Evolutionary conservation across 2,797 vertebrate genomes (phyloP), one percentile per base, ranked within the genome.

Genomic region (Acanthurus tractus): DNA sequence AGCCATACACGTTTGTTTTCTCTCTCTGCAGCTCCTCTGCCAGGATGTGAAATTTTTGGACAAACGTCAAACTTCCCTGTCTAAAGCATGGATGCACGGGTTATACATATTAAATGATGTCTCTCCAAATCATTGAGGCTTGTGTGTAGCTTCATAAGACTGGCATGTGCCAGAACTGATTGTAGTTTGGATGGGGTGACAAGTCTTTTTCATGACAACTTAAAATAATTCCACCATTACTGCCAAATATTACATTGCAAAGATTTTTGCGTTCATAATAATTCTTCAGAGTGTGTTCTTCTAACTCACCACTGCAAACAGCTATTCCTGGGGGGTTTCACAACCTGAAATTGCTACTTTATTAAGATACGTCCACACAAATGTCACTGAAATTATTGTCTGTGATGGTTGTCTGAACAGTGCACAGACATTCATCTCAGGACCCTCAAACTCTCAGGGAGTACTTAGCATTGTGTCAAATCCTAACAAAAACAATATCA

Each of bases 401-500:
- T 34, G 29, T 34, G 3, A 34, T 34, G 29, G 29, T 34, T 34
- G 29, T 59, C 22, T 62, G 34, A 45, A 40, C 25, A 56, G 73
- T 20, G 34, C 45, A 36, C 1, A 66, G 64, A 83, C 82, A 63
- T 69, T 56, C 58, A 84, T 42, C 74, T 65, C 13, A 23, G 34
- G 52, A 70, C 67, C 70, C 66, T 17, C 29, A 48, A 46, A 55
- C 65, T 78, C 73, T 84, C 8, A 1, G 42, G 59, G 73, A 82
- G 76, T 82, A 76, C 72, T 88, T 78, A 80, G 76, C 59, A 80
- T 85, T 88, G 79, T 88, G 76, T 87, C 82, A 70, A 72, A 76
- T 79, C 74, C 49, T 53, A 84, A 85, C 67, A 78, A 91, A 86
- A 89, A 87, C 86, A 88, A 79, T 76, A 88, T 83, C 74, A 76